phyloP scores from a whole-genome alignment of 2,113 vertebrate genomes.

The Alligator mississippiensis region DNA sequence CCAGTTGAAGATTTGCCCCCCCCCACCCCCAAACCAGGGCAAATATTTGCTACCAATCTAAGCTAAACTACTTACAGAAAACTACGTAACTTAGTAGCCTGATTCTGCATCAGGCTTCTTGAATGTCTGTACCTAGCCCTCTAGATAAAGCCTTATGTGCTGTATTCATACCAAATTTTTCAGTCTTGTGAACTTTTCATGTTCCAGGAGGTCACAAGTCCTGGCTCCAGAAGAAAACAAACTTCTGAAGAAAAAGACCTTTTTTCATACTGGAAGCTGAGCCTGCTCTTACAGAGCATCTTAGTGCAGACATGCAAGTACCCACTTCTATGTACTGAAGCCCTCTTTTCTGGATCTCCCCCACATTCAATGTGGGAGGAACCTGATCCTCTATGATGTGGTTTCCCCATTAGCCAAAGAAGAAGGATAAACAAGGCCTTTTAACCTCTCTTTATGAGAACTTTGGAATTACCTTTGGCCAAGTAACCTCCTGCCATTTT shows the following conservation, averaged over 20 bases:
- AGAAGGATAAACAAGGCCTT: not conserved
- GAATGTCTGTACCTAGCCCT: too few relatives aligned
- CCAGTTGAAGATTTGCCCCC: too few relatives aligned
- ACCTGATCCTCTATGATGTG: fast-evolving
- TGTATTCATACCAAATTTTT: fast-evolving
- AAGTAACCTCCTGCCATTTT: fast-evolving
- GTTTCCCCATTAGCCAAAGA: not conserved
- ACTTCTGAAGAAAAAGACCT: not conserved
- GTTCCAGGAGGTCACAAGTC: not conserved
- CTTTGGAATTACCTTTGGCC: not conserved
- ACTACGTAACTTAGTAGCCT: too few relatives aligned
- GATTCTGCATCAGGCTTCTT: too few relatives aligned
- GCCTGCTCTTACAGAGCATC: not conserved
- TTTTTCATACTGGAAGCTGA: not conserved
- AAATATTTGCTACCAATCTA: too few relatives aligned
- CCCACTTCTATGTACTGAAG: not conserved
- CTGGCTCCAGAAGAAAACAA: not conserved
- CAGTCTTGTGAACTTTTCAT: not conserved
- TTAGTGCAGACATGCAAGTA: not conserved
- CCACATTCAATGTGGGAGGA: not conserved
- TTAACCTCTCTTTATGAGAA: not conserved
- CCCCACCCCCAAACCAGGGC: too few relatives aligned
- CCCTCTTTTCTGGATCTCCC: not conserved
- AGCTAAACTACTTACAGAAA: too few relatives aligned
- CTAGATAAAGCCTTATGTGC: not conserved